Evolutionary conservation across 2,888 invertebrate species (phyloP).

Genomic region (Falcaria lacertinaria): DNA sequence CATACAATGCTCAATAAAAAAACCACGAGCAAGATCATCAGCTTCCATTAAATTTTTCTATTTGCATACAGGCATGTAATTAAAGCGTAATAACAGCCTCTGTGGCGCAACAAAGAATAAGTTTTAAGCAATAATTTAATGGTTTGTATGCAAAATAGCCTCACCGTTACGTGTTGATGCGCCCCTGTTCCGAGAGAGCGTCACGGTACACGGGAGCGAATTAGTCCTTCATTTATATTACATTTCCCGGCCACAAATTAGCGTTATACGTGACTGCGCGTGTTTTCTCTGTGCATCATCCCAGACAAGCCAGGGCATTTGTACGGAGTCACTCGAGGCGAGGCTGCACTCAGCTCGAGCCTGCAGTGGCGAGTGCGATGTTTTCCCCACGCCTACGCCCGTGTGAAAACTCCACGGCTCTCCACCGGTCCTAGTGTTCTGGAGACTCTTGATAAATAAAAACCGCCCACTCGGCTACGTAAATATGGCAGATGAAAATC

Average conservation of each 20-base stretch:
- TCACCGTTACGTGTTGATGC: conserved; percentile 76
- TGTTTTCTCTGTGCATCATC: conserved; percentile 41
- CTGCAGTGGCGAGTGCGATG: conserved; percentile 17
- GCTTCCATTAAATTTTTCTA: conserved; percentile 71
- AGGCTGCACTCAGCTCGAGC: conserved; percentile 28
- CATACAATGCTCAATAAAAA: conserved; percentile 61
- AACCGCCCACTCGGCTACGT: conserved; percentile 77
- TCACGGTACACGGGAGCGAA: conserved; percentile 73
- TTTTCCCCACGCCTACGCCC: conserved; percentile 57
- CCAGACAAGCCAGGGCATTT: conserved; percentile 44
- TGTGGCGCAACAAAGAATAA: conserved; percentile 77
- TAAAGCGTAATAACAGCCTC: conserved; percentile 75
- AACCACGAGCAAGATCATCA: conserved; percentile 56
- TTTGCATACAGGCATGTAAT: conserved; percentile 76
- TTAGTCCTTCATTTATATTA: conserved; percentile 77
- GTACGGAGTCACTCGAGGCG: conserved; percentile 33
- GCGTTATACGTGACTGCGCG: conserved; percentile 53
- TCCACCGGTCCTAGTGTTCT: conserved; percentile 43
- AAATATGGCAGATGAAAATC: conserved; percentile 80
- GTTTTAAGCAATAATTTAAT: conserved; percentile 79
- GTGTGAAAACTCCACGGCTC: conserved; percentile 70
- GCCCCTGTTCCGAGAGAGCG: conserved; percentile 69
- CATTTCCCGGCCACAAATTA: conserved; percentile 62
- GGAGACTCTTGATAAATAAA: conserved; percentile 74
- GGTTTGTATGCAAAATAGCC: conserved; percentile 78